Evolutionary conservation across 1,140 invertebrate species (phyloP).

Genomic region (Holotrichia oblita): DNA sequence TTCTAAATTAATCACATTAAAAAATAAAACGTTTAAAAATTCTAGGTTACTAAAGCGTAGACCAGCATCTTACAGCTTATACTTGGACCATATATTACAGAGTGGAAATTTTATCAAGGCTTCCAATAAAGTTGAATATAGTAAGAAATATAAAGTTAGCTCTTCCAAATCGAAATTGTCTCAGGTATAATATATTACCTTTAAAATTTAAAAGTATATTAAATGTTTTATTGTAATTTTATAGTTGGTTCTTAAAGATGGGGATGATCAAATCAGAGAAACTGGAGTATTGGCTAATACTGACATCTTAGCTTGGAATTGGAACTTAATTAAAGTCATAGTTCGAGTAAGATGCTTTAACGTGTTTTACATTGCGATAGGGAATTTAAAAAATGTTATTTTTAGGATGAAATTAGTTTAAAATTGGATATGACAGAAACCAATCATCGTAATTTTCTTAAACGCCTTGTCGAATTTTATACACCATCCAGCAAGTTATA

Average conservation of each 20-base stretch:
- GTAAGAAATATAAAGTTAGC: constrained; percentile 46
- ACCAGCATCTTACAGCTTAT: constrained; percentile 81
- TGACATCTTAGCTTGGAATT: constrained; percentile 82
- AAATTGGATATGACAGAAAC: constrained; percentile 75
- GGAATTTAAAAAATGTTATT: constrained; percentile 32
- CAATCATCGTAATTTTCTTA: constrained; percentile 80
- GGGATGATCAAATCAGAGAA: constrained; percentile 76
- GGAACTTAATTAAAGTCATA: constrained; percentile 81
- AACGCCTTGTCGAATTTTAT: constrained; percentile 84
- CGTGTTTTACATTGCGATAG: neutral
- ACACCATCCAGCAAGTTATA: constrained; percentile 89
- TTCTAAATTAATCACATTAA: neutral
- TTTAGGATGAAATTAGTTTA: constrained; percentile 52
- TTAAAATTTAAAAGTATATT: neutral
- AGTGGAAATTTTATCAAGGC: constrained; percentile 51
- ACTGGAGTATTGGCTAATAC: constrained; percentile 78
- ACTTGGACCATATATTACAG: constrained; percentile 78
- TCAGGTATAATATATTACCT: constrained; percentile 50
- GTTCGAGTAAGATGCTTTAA: constrained; percentile 70
- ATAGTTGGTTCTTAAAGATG: constrained; percentile 64
- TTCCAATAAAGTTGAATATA: constrained; percentile 45
- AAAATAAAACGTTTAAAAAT: constrained; percentile 1
- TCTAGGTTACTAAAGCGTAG: constrained; percentile 75
- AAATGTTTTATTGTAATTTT: constrained; percentile 40
- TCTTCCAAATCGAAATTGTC: constrained; percentile 55